Percentiles rank a stretch among this genome's conserved stretches.
Conservation (phyloP, 2,113 vertebrate species). For the Carollia perspicillata region DNA sequence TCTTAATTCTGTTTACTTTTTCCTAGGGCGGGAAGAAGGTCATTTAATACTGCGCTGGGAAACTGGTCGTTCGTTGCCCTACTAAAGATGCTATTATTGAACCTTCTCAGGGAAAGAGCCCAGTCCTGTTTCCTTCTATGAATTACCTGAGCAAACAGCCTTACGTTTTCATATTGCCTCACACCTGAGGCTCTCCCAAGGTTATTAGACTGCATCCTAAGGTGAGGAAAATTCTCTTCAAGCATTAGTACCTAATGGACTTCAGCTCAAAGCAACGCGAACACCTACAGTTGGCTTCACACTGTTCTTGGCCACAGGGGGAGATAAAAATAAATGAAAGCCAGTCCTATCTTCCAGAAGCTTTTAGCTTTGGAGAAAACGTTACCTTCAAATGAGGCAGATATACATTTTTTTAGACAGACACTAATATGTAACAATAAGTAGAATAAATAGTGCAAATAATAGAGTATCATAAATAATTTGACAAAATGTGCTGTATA, state of each 20-base stretch:
- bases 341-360: background rate
- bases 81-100: background rate
- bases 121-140: constrained; percentile 1
- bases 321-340: constrained; percentile 27
- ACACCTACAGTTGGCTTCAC: background rate
- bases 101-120: background rate
- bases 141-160: constrained; percentile 34
- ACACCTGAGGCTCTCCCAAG: constrained; percentile 23
- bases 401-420: background rate
- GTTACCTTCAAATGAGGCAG: background rate
- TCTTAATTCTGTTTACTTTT: constrained; percentile 9
- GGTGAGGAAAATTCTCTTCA: constrained; percentile 25
- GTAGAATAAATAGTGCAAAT: background rate
- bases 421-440: background rate
- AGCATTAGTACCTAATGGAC: background rate
- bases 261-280: constrained; percentile 6
- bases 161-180: background rate
- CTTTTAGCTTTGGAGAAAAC: background rate
- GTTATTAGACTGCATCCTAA: background rate
- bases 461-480: background rate
- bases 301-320: background rate
- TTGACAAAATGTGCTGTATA: background rate
- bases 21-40: background rate
- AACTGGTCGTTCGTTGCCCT: background rate
- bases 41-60: background rate